Base-by-base conservation (phyloP, 2,113 vertebrate species). In the Archilochus colubris region DNA sequence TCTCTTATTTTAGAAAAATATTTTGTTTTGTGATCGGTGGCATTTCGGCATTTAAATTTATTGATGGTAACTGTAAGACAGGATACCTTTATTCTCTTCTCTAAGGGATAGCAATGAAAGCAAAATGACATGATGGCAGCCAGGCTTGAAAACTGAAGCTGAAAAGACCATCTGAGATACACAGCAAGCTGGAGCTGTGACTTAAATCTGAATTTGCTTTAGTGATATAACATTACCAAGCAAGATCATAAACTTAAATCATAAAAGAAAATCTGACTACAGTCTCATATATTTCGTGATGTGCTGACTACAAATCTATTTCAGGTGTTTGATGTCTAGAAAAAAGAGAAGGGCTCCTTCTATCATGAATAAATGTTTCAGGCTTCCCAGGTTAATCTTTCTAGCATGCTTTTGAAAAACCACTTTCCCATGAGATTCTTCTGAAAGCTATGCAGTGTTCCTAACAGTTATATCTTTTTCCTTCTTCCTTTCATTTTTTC, bases 251-350 rank as follows among this genome's bases (percentile, higher is more conserved):
- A 72, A 64, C 80, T 93, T 81, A 70, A 74, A 86, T 57, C 59
- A 93, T 92, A 83, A 94, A 93, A 92, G 55, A 23, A 91, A 84
- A 94, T 86, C 75, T 88, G 28, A 81, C 86, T 93, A 24, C 43
- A 75, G 23, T 38, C 57, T 81, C 69, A 44, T 91, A 38, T 83
- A 8, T 57, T 86, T 80, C 61, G 40, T 61, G 61, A 50, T 90
- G 69, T 78, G 61, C 57, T 93, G 76, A 82, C 83, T 92, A 44
- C 50, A 68, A 86, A 84, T 68, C 28, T 78, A 28, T 83, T 88
- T 86, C 92, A 57, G 64, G 64, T 88, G 33, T 86, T 88, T 83
- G 76, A 88, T 79, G 33, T 40, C 59, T 92, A n/a, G 82, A 93
- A 81, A 86, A 83, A 87, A 94, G 55, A 77, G 10, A 88, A 86